Evolutionary conservation across 2,888 invertebrate genomes (phyloP), one percentile per base, ranked within the genome.

Genomic region (Apodemia zela): DNA sequence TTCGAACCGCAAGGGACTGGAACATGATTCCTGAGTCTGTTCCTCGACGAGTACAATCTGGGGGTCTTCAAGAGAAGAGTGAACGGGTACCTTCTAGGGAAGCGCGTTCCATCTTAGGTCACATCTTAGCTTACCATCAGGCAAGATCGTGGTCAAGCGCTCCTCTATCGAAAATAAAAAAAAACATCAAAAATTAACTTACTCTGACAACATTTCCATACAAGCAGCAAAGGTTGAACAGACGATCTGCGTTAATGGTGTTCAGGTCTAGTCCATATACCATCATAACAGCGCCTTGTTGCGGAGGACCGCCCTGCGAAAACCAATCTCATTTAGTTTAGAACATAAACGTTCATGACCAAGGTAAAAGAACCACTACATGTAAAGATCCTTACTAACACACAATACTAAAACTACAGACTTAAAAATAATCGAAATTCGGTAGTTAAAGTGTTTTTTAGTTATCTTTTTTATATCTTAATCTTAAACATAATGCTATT

Each of bases 201-300:
- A 99, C 98, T 94, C 98, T 95, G 76, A 98, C 96, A 71, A 99
- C 98, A 86, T 99, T 99, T 75, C 99, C 99, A 87, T 99, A 99
- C 69, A 99, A 94, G 90, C 99, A 99, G 93, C 99, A 97, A 76
- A 99, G 93, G 92, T 99, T 99, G 94, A 99, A 99, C 68, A 99
- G 94, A 78, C 96, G 95, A 81, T 99, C 98, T 69, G 98, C 97
- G 89, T 99, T 99, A 82, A 98, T 97, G 76, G 97, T 97, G 76
- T 97, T 95, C 63, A 96, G 96, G 84, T 98, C 97, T 69, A 99
- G 93, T 3, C 99, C 99, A 90, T 99, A 99, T 65, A 99, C 98
- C 99, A 99, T 99, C 93, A 99, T 96, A 68, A 99, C 99, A 61
- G 97, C 96, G 61, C 97, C 97, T 80, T 97, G 95, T 78, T 94